Evolutionary conservation across 2,888 invertebrate species (phyloP), one percentile per base, ranked within the genome.

Genomic region (Leptinotarsa peninsularis): DNA sequence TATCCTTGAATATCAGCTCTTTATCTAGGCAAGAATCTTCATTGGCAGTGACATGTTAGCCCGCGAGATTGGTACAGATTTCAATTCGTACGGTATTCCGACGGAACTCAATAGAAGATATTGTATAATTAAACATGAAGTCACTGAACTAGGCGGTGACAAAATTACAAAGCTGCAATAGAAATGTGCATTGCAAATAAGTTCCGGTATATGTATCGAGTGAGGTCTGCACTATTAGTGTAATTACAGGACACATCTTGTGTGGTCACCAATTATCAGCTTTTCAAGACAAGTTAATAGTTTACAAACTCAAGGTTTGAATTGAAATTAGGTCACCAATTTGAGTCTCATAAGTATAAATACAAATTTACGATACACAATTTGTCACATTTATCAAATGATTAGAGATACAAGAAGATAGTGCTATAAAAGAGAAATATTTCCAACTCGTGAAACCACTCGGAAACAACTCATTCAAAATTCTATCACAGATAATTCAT

Each of bases 181-280:
- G 23, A 70, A 71, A 75, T 75, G 74, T 75, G 74, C 74, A 75
- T 71, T 75, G 74, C 74, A 75, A 75, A 75, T 74, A 60, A 75
- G 74, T 71, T 75, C 74, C 74, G 70, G 74, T 71, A 75, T 71
- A 60, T 60, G 17, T 63, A 67, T 49, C 50, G 66, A 71, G 63
- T 74, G 67, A 58, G 43, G 50, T 60, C 52, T 71, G 66, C 74
- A 71, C 71, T 60, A 71, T 75, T 75, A 75, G 74, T 68, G 63
- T 75, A 68, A 75, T 75, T 74, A 66, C 68, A 67, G 71, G 54
- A 43, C 52, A 21, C 60, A 69, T 18, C 66, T 27, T 75, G 72
- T 75, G 72, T 69, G 72, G 72, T 21, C 69, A 72, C 69, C 72
- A 72, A 70, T 71, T 73, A 76, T 27, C 66, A 17, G 33, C 52